Evolutionary conservation across 2,113 vertebrate genomes (phyloP).

Genomic region (Dipodomys merriami): DNA sequence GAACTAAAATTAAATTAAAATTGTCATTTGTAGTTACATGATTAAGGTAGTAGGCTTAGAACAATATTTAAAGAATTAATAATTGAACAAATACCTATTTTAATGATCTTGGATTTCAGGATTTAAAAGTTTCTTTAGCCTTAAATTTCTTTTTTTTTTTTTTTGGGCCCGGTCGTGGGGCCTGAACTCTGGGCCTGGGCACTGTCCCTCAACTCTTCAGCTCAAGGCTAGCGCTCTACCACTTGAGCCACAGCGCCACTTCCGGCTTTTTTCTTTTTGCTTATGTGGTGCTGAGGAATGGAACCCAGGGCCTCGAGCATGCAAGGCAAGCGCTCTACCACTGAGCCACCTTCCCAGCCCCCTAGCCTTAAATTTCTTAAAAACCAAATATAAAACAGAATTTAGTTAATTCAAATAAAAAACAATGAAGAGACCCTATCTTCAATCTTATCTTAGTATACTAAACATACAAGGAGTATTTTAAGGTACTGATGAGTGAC

Average conservation of each 20-base stretch:
- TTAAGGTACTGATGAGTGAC: constrained; percentile 10
- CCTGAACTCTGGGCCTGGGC: too few relatives aligned
- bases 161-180: too few relatives aligned
- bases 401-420: constrained; percentile 49
- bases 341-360: too few relatives aligned
- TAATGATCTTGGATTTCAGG: constrained; percentile 9
- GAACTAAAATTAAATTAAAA: constrained; percentile 6
- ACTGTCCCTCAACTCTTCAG: too few relatives aligned
- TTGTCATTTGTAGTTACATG: constrained; percentile 1
- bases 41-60: not conserved
- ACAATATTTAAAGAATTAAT: constrained; percentile 26
- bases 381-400: constrained; percentile 17
- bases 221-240: too few relatives aligned
- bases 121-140: constrained; percentile 34
- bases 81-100: not conserved
- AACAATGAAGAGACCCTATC: not conserved
- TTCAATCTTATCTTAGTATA: not conserved
- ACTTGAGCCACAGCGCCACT: too few relatives aligned
- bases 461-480: constrained; percentile 19
- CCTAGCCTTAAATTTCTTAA: constrained; percentile 43
- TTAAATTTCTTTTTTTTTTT: too few relatives aligned
- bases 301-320: too few relatives aligned
- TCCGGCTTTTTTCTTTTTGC: too few relatives aligned
- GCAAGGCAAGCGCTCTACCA: too few relatives aligned
- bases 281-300: too few relatives aligned